These are phyloP conservation scores for Loxodonta africana DNA, from an alignment of 2,113 vertebrate genomes.

Conservation along the genomic window DNA sequence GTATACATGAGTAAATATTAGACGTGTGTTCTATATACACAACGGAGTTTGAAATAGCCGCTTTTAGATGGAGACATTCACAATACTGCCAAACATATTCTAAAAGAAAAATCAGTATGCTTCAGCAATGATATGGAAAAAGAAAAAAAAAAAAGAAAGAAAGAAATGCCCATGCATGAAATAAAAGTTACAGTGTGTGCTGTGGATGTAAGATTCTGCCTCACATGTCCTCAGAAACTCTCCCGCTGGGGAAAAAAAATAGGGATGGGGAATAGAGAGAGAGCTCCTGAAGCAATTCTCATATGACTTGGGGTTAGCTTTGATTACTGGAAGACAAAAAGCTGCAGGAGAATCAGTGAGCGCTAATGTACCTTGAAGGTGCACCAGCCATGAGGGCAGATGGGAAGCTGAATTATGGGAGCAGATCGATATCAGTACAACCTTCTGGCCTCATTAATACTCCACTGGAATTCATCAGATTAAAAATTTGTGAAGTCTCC, in stretches of 20 bases:
- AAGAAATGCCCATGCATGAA: neutral
- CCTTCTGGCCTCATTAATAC: neutral
- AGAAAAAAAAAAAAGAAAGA: neutral
- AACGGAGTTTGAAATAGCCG: neutral
- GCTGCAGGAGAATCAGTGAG: neutral
- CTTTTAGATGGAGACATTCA: conserved; percentile 6
- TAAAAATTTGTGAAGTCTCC: neutral
- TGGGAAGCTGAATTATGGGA: neutral
- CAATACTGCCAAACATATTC: conserved; percentile 11
- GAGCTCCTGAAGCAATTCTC: neutral
- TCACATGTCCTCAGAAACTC: neutral
- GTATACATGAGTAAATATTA: neutral
- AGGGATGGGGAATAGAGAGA: neutral
- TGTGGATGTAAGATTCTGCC: neutral
- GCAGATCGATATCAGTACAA: conserved; percentile 13
- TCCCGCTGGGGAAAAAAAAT: neutral
- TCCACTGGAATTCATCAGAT: neutral
- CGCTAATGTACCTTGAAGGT: neutral
- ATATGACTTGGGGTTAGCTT: neutral
- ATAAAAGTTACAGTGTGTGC: neutral
- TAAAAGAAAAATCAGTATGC: conserved; percentile 22
- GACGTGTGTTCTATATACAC: neutral
- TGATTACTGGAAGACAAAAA: neutral
- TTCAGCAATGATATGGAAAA: neutral
- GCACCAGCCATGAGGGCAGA: neutral